Percentiles rank a stretch among this genome's conserved stretches.
Conservation (phyloP, 2,888 invertebrate species). For the Hololepta plana region DNA sequence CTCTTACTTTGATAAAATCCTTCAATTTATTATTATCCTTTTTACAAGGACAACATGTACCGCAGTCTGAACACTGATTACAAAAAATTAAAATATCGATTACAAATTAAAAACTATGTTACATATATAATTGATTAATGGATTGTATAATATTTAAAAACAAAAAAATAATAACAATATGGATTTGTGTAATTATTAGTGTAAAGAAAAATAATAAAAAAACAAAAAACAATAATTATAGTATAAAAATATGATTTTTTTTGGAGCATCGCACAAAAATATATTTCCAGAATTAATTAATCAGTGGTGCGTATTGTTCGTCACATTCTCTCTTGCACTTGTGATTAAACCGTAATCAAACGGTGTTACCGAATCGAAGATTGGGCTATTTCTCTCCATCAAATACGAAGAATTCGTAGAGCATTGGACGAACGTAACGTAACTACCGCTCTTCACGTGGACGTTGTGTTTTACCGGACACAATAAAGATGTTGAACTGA, state of each 20-base stretch:
- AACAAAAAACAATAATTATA: not conserved
- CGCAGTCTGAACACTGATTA: too few species aligned
- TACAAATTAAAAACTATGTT: conserved; percentile 2
- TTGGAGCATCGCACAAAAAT: too few species aligned
- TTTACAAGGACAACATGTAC: too few species aligned
- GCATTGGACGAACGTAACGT: conserved; percentile 13
- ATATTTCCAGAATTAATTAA: too few species aligned
- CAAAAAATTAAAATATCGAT: conserved; percentile 4
- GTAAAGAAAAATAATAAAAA: conserved; percentile 1
- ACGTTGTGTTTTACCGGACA: conserved; percentile 14
- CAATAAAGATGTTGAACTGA: conserved; percentile 11
- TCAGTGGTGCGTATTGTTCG: too few species aligned
- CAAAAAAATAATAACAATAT: conserved; percentile 3
- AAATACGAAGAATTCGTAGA: not conserved
- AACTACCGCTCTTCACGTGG: conserved; percentile 17
- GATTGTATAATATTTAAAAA: conserved; percentile 2
- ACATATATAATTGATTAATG: conserved; percentile 2
- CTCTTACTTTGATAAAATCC: too few species aligned
- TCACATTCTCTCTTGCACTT: too few species aligned
- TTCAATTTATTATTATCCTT: too few species aligned
- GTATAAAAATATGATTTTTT: conserved; percentile 1
- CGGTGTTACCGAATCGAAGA: too few species aligned
- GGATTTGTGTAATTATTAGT: conserved; percentile 3
- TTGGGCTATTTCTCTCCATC: too few species aligned
- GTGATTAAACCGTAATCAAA: too few species aligned